Base-by-base conservation (phyloP, 30 jellyfish, hydroid and myxozoan genomes). In the Turritopsis rubra region DNA sequence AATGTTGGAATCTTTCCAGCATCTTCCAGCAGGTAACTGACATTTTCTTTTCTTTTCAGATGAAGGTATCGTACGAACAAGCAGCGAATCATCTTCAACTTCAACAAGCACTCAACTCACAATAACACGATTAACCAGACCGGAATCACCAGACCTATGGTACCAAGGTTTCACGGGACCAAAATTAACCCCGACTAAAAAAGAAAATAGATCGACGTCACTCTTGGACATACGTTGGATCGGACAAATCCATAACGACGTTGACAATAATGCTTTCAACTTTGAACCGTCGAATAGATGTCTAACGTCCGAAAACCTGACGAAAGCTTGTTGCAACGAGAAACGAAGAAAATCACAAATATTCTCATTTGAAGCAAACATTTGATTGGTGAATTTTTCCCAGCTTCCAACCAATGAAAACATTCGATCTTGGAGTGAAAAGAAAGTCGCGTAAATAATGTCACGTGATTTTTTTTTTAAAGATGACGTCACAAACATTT, bases 31-130 rank as follows among this genome's bases (percentile, higher is more conserved):
- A 41, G 60, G 13, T 5, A 41, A 41, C 60, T 41, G 60, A 41
- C 60, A 13, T 13, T 13, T 3, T 41, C 9, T 41, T 41, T 41
- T 3, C 13, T 68, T 23, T 68, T 68, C 30, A 68, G 77, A 68
- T 68, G 77, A 68, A 68, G 77, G 77, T 0, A 68, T 68, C 28
- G 77, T 68, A 7, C 77, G 77, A 23, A 68, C 77, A 23, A 68
- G 77, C 5, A 68, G 77, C 19, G 77, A 68, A 68, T 68, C 77
- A 9, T 68, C 77, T 68, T 68, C 77, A 8, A 68, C 77, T 7
- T 68, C 77, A n/a, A 68, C 77, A 8, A 68, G 30, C n/a, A 27
- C 77, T 22, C 77, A 68, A 19, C 9, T 27, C 31, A 19, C 77
- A 8, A 13, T 41, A 13, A 41, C 60, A 41, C 60, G 13, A 41